phyloP scores from a whole-genome alignment of 2,888 invertebrate species.

The Brenthis daphne region DNA sequence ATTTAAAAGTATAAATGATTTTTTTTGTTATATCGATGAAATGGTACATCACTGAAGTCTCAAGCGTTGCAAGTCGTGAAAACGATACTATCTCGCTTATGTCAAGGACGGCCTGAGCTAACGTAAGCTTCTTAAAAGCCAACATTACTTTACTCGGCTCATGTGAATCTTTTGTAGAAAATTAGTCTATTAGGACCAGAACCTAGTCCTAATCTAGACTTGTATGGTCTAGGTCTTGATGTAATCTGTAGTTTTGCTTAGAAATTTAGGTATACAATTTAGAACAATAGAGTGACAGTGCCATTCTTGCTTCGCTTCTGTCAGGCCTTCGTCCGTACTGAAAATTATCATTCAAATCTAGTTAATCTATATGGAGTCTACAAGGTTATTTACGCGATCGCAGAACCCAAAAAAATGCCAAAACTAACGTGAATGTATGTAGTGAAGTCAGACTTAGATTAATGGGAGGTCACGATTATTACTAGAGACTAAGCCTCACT shows the following conservation, averaged over 20 bases:
- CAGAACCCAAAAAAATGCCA: too few species aligned
- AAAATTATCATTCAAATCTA: too few species aligned
- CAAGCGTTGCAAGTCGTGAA: slow-evolving; percentile 57
- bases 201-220: slow-evolving; percentile 1
- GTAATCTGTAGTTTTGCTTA: not conserved
- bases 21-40: slow-evolving; percentile 3
- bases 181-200: slow-evolving; percentile 28
- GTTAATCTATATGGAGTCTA: too few species aligned
- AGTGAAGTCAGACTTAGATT: too few species aligned
- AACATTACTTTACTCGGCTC: slow-evolving; percentile 28
- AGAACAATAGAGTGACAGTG: not conserved
- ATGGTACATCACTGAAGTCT: slow-evolving; percentile 44
- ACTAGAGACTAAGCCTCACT: too few species aligned
- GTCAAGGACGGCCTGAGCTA: slow-evolving; percentile 57
- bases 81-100: slow-evolving; percentile 63
- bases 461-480: too few species aligned
- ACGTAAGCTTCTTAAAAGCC: slow-evolving; percentile 61
- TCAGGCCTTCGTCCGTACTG: too few species aligned
- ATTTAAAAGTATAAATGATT: not conserved
- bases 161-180: slow-evolving; percentile 32
- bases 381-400: too few species aligned
- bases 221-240: not conserved
- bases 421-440: too few species aligned
- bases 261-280: not conserved
- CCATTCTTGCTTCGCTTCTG: not conserved